Evolutionary conservation across 2,113 vertebrate genomes (phyloP), one percentile per base, ranked within the genome.

Genomic region (Erpornis zantholeuca): DNA sequence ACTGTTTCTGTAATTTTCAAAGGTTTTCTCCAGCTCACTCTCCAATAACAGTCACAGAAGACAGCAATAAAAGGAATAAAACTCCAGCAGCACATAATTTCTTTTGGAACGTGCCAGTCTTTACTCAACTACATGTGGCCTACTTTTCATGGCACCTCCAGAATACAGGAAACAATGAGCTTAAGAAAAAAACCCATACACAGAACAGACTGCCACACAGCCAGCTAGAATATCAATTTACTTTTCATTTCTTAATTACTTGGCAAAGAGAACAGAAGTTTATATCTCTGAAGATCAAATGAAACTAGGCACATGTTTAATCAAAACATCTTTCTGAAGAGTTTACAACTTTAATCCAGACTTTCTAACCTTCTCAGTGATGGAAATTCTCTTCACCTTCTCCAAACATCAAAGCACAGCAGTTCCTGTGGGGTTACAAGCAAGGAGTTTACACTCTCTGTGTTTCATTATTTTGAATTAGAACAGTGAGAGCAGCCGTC

Each of bases 331-430:
- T 79, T 96, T 95, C 81, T 94, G 82, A 95, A 91, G 93, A 71
- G 50, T 92, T 92, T 89, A 89, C 83, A 88, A 64, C 89, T 97
- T 82, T 65, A 87, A 95, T 88, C 68, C 88, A 63, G 63, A 73
- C 93, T 91, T 89, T 94, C 90, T 80, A 88, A 88, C 90, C 90
- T 86, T 85, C 92, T 90, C 75, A 49, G 1, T 36, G 90, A 88
- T 12, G 76, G 85, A 78, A 90, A 88, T 75, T 83, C 89, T 94
- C 91, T 86, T 94, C 93, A 87, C 87, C 82, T 94, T 85, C 94
- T 86, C 80, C 82, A 88, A 68, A 86, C 63, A 95, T 54, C 91
- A 94, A 95, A 95, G 94, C 89, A 82, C 68, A 96, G 94, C 89
- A 85, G 82, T 29, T 90, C 91, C 95, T 85, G 82, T 40, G 5